Evolutionary conservation across 2,797 vertebrate genomes (phyloP).

Genomic region (Falco biarmicus): DNA sequence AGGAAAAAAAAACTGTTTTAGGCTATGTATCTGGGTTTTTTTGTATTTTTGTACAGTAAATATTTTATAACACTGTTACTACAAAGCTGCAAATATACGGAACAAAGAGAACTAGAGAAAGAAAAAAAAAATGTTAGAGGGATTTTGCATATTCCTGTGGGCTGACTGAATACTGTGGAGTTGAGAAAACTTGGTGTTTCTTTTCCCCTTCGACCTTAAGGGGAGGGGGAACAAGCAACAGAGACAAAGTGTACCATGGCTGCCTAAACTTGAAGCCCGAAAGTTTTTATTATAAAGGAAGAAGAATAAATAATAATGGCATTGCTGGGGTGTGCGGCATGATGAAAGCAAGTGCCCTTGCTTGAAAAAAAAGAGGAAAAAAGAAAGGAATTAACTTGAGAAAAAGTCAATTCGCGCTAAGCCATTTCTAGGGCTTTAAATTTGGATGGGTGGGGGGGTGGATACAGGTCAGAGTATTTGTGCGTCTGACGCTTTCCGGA

Average conservation of each 20-base stretch:
- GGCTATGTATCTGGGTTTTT: constrained; percentile 70
- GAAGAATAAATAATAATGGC: constrained; percentile 54
- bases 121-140: constrained; percentile 67
- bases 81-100: constrained; percentile 71
- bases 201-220: constrained; percentile 54
- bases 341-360: constrained; percentile 51
- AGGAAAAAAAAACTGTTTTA: constrained; percentile 70
- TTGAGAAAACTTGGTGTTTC: constrained; percentile 59
- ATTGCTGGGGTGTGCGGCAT: constrained; percentile 64
- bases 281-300: constrained; percentile 18
- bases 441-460: constrained; percentile 6
- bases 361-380: neutral
- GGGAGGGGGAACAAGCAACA: constrained; percentile 49
- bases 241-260: constrained; percentile 56
- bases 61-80: constrained; percentile 74
- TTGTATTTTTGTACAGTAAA: constrained; percentile 70
- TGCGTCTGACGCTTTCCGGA: constrained; percentile 66
- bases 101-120: constrained; percentile 65
- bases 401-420: constrained; percentile 43
- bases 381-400: constrained; percentile 15
- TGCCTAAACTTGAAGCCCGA: constrained; percentile 39
- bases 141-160: constrained; percentile 77
- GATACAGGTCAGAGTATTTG: constrained; percentile 63
- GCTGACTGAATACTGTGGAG: constrained; percentile 71
- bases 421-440: constrained; percentile 33